Percentiles rank a stretch among this genome's conserved stretches.
phyloP scores from a whole-genome alignment of 2,888 invertebrate species.

The Ectemnius lituratus region DNA sequence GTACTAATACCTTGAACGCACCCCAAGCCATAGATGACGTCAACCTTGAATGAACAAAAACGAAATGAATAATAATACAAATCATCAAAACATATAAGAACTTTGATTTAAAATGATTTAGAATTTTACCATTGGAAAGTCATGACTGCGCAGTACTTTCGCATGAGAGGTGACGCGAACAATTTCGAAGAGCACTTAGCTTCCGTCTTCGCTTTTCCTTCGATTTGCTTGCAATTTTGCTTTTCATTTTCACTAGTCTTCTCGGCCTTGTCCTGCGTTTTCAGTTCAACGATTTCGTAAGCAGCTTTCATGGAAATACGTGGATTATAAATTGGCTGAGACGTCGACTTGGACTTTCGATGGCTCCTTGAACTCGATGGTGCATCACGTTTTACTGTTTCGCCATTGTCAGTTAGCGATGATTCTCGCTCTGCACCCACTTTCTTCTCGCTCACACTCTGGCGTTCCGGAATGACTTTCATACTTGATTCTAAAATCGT shows the following conservation, averaged over 20 bases:
- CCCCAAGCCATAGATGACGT: conserved; percentile 77
- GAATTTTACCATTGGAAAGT: conserved; percentile 60
- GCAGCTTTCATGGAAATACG: conserved; percentile 30
- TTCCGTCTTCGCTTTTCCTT: conserved; percentile 24
- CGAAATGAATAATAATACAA: too few species aligned
- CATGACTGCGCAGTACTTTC: conserved; percentile 56
- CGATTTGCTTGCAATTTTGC: conserved; percentile 23
- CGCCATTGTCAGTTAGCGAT: conserved; percentile 10
- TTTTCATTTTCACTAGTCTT: conserved; percentile 38
- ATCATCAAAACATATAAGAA: conserved; percentile 5
- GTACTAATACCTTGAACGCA: conserved; percentile 75
- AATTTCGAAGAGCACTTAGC: conserved; percentile 28
- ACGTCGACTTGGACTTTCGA: conserved; percentile 38
- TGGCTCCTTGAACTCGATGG: conserved; percentile 48
- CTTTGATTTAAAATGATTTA: conserved; percentile 5
- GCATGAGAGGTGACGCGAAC: conserved; percentile 45
- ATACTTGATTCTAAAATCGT: conserved; percentile 52
- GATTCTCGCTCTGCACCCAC: conserved; percentile 21
- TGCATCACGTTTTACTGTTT: conserved; percentile 37
- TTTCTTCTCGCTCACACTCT: conserved; percentile 48
- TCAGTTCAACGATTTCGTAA: conserved; percentile 44
- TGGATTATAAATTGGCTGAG: conserved; percentile 32
- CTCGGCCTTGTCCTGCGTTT: conserved; percentile 37
- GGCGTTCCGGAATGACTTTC: conserved; percentile 50
- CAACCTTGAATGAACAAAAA: conserved; percentile 72